Conservation (phyloP, 2,888 invertebrate genomes). For the Gerosis bhagava region DNA sequence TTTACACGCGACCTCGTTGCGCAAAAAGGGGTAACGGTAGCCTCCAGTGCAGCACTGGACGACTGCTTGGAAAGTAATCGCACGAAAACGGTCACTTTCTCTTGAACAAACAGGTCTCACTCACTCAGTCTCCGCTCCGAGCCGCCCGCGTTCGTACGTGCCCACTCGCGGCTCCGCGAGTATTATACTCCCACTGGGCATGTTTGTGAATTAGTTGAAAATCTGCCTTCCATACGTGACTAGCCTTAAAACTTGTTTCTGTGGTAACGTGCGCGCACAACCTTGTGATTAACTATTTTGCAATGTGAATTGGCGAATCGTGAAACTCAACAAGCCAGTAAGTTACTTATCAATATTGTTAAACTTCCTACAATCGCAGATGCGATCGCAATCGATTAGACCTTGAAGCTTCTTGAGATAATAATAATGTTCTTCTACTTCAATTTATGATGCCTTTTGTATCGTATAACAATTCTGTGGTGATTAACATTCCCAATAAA, state of each 20-base stretch:
- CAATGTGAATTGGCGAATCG: conserved; percentile 37
- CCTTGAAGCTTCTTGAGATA: conserved; percentile 29
- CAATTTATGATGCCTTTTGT: not conserved
- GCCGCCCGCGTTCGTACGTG: conserved; percentile 44
- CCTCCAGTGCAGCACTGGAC: conserved; percentile 48
- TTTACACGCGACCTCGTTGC: conserved; percentile 62
- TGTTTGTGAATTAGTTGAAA: conserved; percentile 25
- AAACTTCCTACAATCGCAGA: conserved; percentile 19
- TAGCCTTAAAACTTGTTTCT: conserved; percentile 27
- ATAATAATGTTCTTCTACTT: conserved; percentile 12
- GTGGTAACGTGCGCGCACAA: conserved; percentile 32
- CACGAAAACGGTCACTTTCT: conserved; percentile 72
- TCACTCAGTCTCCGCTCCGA: conserved; percentile 40
- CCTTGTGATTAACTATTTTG: conserved; percentile 40
- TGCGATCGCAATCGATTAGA: conserved; percentile 10
- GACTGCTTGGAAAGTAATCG: conserved; percentile 72
- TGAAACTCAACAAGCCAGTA: conserved; percentile 31
- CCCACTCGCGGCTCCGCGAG: conserved; percentile 34
- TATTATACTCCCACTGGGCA: conserved; percentile 4
- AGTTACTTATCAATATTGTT: conserved; percentile 15
- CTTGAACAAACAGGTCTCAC: conserved; percentile 61
- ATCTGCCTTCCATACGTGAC: conserved; percentile 27
- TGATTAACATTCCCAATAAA: conserved; percentile 28
- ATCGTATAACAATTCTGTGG: conserved; percentile 26
- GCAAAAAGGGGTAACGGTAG: conserved; percentile 71